Conservation (phyloP, 2,888 invertebrate species). For the Octodonta nipae region DNA sequence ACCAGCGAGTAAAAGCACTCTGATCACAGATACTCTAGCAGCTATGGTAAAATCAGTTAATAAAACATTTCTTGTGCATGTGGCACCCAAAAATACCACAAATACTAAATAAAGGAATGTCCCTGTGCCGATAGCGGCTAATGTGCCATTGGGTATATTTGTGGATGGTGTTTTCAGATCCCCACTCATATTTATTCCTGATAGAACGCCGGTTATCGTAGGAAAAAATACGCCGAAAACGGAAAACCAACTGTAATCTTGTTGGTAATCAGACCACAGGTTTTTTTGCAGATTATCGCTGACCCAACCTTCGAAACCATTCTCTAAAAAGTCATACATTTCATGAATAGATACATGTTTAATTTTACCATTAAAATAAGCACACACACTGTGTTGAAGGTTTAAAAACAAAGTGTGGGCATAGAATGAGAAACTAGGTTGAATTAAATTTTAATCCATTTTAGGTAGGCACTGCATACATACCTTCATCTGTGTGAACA, state of each 20-base stretch:
- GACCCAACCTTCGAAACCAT: slow-evolving; percentile 79
- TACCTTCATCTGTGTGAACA: slow-evolving; percentile 59
- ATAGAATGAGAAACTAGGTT: no score
- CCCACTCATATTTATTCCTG: slow-evolving; percentile 97
- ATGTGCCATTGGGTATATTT: slow-evolving; percentile 87
- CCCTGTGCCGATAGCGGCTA: slow-evolving; percentile 82
- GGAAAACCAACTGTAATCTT: slow-evolving; percentile 82
- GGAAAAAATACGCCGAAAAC: slow-evolving; percentile 97
- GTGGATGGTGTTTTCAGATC: slow-evolving; percentile 82
- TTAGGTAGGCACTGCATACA: no score
- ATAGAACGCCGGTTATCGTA: slow-evolving; percentile 89
- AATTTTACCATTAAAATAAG: no score
- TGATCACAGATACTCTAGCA: slow-evolving; percentile 74
- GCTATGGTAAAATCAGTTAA: slow-evolving; percentile 79
- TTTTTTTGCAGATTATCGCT: slow-evolving; percentile 67
- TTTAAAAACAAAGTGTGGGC: no score
- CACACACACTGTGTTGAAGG: no score
- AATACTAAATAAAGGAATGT: slow-evolving; percentile 82
- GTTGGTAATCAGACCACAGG: slow-evolving; percentile 63
- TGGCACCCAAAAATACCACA: slow-evolving; percentile 77
- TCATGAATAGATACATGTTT: no score
- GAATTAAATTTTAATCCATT: no score
- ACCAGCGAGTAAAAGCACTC: slow-evolving; percentile 74
- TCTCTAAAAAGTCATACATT: no score
- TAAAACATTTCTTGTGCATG: slow-evolving; percentile 61